Evolutionary conservation across 2,888 invertebrate species (phyloP).

Genomic region (Cryptus viduatorius): DNA sequence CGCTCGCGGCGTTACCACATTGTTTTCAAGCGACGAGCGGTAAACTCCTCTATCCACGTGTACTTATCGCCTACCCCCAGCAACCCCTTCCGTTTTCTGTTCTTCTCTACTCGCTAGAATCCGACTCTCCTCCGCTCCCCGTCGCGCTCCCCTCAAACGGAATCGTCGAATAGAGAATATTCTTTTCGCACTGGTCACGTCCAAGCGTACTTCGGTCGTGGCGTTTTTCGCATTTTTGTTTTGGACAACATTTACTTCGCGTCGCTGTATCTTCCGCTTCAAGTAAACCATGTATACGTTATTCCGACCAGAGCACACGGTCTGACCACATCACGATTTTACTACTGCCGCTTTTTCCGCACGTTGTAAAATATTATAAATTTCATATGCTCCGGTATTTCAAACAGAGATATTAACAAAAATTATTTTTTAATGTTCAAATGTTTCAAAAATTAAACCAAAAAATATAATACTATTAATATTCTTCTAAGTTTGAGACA

Average conservation of each 20-base stretch:
- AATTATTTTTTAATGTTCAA: not conserved
- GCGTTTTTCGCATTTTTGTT: not conserved
- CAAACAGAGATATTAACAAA: not conserved
- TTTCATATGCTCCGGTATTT: not conserved
- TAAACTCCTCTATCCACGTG: slow-evolving; percentile 69
- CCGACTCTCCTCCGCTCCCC: slow-evolving; percentile 3
- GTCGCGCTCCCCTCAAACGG: slow-evolving; percentile 11
- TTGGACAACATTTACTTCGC: slow-evolving; percentile 5
- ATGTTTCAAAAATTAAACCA: not conserved
- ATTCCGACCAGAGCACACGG: not conserved
- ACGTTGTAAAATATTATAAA: not conserved
- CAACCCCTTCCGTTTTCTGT: slow-evolving; percentile 11
- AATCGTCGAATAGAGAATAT: slow-evolving; percentile 52
- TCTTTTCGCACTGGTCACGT: slow-evolving; percentile 65
- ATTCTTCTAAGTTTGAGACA: too few species aligned
- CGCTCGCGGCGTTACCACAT: slow-evolving; percentile 67
- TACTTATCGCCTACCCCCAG: slow-evolving; percentile 62
- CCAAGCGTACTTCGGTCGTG: slow-evolving; percentile 47
- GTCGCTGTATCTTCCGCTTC: not conserved
- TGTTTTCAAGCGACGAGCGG: slow-evolving; percentile 68
- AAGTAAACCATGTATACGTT: slow-evolving; percentile 19
- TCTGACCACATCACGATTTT: not conserved
- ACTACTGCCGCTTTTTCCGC: not conserved
- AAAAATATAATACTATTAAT: too few species aligned
- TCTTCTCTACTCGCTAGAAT: not conserved